Percentiles rank a stretch among this genome's conserved stretches.
These are phyloP conservation scores for Frieseomelitta varia DNA, from an alignment of 1,140 invertebrate species.

Conservation along the genomic window DNA sequence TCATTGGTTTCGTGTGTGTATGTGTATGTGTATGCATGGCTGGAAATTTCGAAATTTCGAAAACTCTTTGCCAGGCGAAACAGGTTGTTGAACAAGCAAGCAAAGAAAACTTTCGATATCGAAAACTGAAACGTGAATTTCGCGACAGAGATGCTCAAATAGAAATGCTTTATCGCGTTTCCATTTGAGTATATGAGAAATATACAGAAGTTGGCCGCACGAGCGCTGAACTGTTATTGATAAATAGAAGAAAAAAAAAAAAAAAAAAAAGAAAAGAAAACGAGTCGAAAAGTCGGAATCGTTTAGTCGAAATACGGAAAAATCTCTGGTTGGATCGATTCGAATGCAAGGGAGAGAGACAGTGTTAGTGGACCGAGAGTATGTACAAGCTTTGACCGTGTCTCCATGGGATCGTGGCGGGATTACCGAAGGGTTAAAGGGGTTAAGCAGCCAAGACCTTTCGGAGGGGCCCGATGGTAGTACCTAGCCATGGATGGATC, in stretches of 20 bases:
- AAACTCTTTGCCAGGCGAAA: too few species aligned
- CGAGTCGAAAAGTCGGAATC: not conserved
- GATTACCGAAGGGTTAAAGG: constrained; percentile 44
- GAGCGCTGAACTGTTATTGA: not conserved
- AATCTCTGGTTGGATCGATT: not conserved
- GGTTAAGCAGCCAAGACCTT: constrained; percentile 36
- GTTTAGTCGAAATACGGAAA: too few species aligned
- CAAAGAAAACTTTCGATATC: too few species aligned
- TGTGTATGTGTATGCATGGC: too few species aligned
- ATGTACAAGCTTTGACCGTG: constrained; percentile 24
- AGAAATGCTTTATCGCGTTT: not conserved
- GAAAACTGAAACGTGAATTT: too few species aligned
- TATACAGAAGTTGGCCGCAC: too few species aligned
- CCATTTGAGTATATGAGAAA: not conserved
- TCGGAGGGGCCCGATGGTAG: not conserved
- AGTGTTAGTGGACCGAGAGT: not conserved
- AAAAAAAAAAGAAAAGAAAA: too few species aligned
- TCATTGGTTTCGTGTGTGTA: too few species aligned
- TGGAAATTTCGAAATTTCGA: not conserved
- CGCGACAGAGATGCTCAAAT: too few species aligned
- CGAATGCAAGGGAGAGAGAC: not conserved
- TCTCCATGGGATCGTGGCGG: constrained; percentile 19
- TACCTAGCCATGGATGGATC: not conserved
- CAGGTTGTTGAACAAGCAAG: too few species aligned
- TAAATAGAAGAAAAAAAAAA: too few species aligned